Base-by-base conservation (phyloP, 2,797 vertebrate genomes). In the Premnoplex brunnescens region DNA sequence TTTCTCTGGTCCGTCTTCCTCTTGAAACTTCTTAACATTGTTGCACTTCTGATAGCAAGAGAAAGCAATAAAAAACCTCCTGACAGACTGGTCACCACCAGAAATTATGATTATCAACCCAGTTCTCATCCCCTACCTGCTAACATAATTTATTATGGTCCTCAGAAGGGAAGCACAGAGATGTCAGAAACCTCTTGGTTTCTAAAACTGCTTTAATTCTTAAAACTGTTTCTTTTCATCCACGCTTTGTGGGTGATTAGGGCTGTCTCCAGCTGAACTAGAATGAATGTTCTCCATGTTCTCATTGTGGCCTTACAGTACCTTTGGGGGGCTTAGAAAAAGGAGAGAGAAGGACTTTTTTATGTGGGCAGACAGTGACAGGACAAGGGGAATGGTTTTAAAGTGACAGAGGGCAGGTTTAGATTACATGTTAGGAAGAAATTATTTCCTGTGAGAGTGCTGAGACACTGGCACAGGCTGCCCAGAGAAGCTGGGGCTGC, bases 11-110 rank as follows among this genome's bases (percentile, higher is more conserved):
- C n/a, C 20, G 43, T 22, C 34, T 80, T 83, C 39, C 69, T 51
- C 24, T n/a, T 21, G 30, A 76, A 67, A 36, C 13, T 6, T 32
- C 28, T 6, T 56, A 67, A 13, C 0, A 0, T n/a, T 32, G 7
- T 52, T 73, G 59, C 41, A 16, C 22, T 62, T 72, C 12, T 51
- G 54, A 12, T 27, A 56, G 34, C 32, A 36, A 41, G 30, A 16
- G 15, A 78, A 54, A 81, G 27, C 6, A 54, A 67, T 39, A 73
- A 69, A 60, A 63, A 27, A 48, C 15, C 12, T 13, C 30, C 26
- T 46, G 54, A 27, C 30, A 37, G 36, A 62, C 36, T 16, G 64
- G 64, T 32, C 28, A 79, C 13, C 41, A n/a, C 27, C 34, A 58
- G 49, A 28, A 87, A 58, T 52, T 43, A 48, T 1, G 4, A n/a